These are phyloP conservation scores for Lepus americanus DNA, from an alignment of 2,113 vertebrate species.

Conservation along the genomic window DNA sequence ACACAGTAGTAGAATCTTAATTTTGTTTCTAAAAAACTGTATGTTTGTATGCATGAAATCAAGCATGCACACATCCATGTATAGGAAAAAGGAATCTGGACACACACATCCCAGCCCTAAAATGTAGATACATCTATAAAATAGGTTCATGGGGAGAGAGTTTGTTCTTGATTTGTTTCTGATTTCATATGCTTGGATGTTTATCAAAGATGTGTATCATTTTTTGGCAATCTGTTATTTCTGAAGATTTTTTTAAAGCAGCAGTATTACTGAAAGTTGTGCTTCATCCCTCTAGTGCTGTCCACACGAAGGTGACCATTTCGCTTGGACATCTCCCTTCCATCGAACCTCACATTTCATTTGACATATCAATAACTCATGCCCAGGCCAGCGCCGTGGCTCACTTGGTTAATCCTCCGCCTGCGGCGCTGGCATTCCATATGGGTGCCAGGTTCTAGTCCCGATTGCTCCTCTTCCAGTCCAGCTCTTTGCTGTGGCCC, in stretches of 20 bases:
- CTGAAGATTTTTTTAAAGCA: not conserved
- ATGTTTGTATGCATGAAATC: not conserved
- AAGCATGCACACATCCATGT: not conserved
- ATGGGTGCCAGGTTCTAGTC: too few species aligned
- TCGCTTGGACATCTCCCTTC: constrained; percentile 31
- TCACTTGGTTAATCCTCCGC: too few species aligned
- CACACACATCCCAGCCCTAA: not conserved
- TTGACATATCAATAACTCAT: constrained; percentile 20
- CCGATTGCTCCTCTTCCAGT: too few species aligned
- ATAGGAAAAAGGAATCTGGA: not conserved
- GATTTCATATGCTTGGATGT: not conserved
- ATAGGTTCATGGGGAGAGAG: not conserved
- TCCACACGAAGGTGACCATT: not conserved
- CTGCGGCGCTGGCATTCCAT: too few species aligned
- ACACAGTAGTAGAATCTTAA: not conserved
- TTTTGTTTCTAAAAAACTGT: constrained; percentile 11
- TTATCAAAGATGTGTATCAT: not conserved
- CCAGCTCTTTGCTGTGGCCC: too few species aligned
- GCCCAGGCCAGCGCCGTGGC: too few species aligned
- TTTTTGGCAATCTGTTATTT: not conserved
- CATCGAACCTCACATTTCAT: not conserved
- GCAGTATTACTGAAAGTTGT: constrained; percentile 24
- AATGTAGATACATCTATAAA: constrained; percentile 46
- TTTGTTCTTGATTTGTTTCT: constrained; percentile 16
- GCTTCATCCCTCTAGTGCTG: not conserved